Percentiles rank a stretch among this genome's conserved stretches.
Conservation (phyloP, 2,797 vertebrate genomes). For the Oreonectes daqikongensis region DNA sequence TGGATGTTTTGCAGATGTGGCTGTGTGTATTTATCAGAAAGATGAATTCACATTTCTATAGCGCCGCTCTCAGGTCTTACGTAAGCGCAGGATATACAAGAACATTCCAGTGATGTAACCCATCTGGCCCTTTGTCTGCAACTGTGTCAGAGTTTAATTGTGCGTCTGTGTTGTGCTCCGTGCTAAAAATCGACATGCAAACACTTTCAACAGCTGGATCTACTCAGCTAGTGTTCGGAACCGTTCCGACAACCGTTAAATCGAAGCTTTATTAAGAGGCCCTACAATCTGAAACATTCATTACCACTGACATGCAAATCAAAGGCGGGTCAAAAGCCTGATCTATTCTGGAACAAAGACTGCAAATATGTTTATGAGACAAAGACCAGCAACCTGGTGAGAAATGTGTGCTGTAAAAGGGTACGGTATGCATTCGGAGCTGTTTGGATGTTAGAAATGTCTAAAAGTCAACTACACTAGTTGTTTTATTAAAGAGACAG, state of each 20-base stretch:
- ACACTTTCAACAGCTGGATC: conserved; percentile 32
- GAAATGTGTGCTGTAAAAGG: background rate
- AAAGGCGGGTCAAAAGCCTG: background rate
- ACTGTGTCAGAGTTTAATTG: conserved; percentile 42
- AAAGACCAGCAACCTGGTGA: background rate
- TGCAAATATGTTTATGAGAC: background rate
- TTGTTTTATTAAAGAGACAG: too few relatives aligned
- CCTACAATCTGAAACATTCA: conserved; percentile 24
- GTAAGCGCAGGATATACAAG: conserved; percentile 61
- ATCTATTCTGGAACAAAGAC: background rate
- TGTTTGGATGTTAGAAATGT: background rate
- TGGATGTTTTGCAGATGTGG: conserved; percentile 25
- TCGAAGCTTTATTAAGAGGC: conserved; percentile 14
- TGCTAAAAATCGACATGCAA: conserved; percentile 62
- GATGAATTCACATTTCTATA: conserved; percentile 8
- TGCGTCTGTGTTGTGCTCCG: conserved; percentile 41
- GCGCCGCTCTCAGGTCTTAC: conserved; percentile 62
- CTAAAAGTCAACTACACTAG: too few relatives aligned
- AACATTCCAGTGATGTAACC: conserved; percentile 78
- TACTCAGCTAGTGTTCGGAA: conserved; percentile 19
- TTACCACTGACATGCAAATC: conserved; percentile 23
- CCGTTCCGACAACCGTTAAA: conserved; percentile 31
- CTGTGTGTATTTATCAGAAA: conserved; percentile 20
- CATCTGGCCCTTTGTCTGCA: conserved; percentile 67
- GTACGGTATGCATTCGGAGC: background rate